Conservation (phyloP, 1,140 invertebrate species). For the Cardiocondyla obscurior region DNA sequence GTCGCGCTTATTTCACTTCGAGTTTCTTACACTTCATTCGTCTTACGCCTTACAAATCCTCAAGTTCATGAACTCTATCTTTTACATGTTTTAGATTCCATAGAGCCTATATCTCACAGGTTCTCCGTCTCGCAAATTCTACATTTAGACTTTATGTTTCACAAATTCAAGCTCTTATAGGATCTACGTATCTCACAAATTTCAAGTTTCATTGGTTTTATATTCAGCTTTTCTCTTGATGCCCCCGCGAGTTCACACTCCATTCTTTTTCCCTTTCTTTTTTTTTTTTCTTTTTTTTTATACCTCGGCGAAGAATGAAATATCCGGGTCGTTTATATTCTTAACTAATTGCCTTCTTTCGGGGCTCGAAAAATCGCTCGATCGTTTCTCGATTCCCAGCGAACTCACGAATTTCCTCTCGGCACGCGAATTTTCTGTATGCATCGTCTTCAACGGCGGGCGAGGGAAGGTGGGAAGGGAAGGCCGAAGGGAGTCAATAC, state of each 20-base stretch:
- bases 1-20: not conserved
- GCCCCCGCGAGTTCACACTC: not conserved
- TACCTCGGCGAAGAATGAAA: constrained; percentile 18
- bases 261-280: no score
- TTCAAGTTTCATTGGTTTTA: constrained; percentile 32
- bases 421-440: constrained; percentile 57
- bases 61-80: constrained; percentile 6
- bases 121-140: constrained; percentile 24
- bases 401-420: constrained; percentile 51
- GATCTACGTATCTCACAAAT: constrained; percentile 28
- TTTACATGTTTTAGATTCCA: constrained; percentile 42
- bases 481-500: constrained; percentile 58
- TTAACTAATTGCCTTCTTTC: constrained; percentile 52
- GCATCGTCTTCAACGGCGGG: constrained; percentile 39
- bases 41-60: constrained; percentile 3
- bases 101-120: constrained; percentile 6
- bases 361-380: constrained; percentile 45
- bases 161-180: constrained; percentile 33
- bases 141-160: constrained; percentile 45
- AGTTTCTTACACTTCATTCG: not conserved
- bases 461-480: not conserved
- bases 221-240: not conserved
- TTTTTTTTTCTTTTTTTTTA: no score
- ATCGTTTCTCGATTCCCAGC: constrained; percentile 50
- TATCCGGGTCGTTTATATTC: constrained; percentile 42